Base-by-base conservation (phyloP, 2,888 invertebrate genomes). In the Andricus curvator region DNA sequence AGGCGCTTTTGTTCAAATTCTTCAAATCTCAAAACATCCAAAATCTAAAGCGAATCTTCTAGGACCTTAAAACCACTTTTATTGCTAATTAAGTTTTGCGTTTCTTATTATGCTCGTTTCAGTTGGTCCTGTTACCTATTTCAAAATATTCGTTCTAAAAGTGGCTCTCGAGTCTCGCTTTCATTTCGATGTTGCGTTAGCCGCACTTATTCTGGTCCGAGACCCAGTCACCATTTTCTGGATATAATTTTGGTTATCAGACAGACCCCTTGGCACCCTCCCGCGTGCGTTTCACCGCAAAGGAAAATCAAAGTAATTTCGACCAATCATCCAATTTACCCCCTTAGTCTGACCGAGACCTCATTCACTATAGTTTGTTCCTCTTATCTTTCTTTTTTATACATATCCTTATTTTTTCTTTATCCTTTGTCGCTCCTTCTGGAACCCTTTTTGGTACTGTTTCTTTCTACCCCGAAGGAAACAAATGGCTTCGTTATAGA, bases 261-360 rank as follows among this genome's bases (percentile, higher is more conserved):
- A 17, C 64, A 78, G 78, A 66, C 65, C 48, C 65, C 41, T 51
- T 64, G 78, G 78, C 65, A 67, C 74, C 66, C 60, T 79, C 56
- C 60, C 22, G 56, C 56, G 25, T 48, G 22, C 65, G 15, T 79
- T 81, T 80, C 51, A 79, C 78, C 74, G 77, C 78, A 77, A 83
- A 83, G 82, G 84, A 85, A 87, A 88, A 84, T 87, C 86, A 87
- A 83, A 84, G 88, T 86, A 88, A 89, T 89, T 87, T 88, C 77
- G 84, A 86, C 84, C 88, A 89, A 90, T 90, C 88, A 89, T 88
- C 87, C 87, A 90, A 89, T 90, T 89, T 87, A 81, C 78, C 78
- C 25, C 64, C 68, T 78, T 74, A 74, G 79, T 77, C 77, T 81
- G 48, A 76, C 78, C 33, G 74, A 20, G 74, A 13, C 56, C 56